Evolutionary conservation across 2,888 invertebrate genomes (phyloP), one percentile per base, ranked within the genome.

Genomic region (Melipona beecheii): DNA sequence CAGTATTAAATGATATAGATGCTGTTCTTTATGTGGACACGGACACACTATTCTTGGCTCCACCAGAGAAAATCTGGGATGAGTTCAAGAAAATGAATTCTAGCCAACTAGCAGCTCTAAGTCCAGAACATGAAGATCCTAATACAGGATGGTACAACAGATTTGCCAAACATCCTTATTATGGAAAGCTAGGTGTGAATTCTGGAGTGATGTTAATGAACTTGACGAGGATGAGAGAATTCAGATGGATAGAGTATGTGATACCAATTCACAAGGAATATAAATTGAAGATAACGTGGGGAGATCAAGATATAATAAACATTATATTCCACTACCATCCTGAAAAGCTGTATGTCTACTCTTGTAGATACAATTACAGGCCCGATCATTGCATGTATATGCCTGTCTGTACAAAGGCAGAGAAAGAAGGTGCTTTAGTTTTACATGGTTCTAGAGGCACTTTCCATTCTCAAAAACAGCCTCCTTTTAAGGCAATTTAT

Each of bases 201-300:
- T 99, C 99, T 0, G 99, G 99, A 58, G 98, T 99, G 0, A 99
- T 99, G 99, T 94, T 99, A 73, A 99, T 99, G 99, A 99, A 99
- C 94, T 95, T 99, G 75, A 98, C 98, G 0, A 96, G 98, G 91
- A 98, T 99, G 97, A 95, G 99, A 83, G 94, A 95, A 50, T 98
- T 98, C 91, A 96, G 97, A 49, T 99, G 99, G 98, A 96, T 97
- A 81, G 96, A 97, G 83, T 97, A 98, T 93, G 96, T 99, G 50
- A 96, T 97, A 86, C 97, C 98, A 5, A 97, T 98, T 89, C 97
- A 98, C 95, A 96, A 97, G 87, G 97, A 97, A 93, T 99, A 98
- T 95, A 97, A 97, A 92, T 94, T 97, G 21, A 96, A 97, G 91
- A 98, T 99, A 84, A 98, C 98, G 0, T 99, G 98, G 98, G 99